Conservation (phyloP, 2,113 vertebrate species). For the Clupea harengus region DNA sequence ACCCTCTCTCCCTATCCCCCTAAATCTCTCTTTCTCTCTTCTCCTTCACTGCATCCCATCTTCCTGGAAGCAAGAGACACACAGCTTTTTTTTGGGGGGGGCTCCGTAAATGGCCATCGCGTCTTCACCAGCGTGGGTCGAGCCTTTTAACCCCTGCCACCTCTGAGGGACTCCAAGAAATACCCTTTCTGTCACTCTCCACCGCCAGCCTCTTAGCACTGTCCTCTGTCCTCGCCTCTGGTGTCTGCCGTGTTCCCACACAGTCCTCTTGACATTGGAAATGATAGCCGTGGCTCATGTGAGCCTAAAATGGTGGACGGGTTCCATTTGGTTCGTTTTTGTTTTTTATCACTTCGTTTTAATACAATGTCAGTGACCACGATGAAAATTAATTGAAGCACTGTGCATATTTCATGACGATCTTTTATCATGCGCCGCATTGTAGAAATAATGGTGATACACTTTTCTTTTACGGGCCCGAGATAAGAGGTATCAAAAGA, state of each 20-base stretch:
- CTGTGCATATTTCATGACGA: neutral
- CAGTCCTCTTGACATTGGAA: neutral
- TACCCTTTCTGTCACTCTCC: neutral
- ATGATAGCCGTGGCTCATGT: neutral
- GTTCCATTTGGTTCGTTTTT: neutral
- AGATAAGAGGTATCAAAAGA: constrained; percentile 44
- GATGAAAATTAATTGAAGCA: neutral
- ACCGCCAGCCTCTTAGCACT: neutral
- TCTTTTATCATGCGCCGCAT: neutral
- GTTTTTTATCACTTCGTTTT: neutral
- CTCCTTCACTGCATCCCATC: neutral
- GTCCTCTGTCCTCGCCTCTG: neutral
- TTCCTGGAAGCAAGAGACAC: no score
- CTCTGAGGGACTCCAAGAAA: neutral
- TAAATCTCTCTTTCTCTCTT: neutral
- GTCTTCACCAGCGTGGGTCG: neutral
- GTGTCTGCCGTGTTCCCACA: no score
- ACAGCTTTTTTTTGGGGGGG: neutral
- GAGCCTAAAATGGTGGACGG: neutral
- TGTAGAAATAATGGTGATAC: neutral
- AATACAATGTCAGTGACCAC: neutral
- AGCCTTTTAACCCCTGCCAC: neutral
- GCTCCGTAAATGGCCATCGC: neutral
- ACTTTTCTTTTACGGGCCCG: constrained; percentile 13
- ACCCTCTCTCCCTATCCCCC: neutral